Percentiles rank a stretch among this genome's conserved stretches.
Evolutionary conservation across 2,113 vertebrate genomes (phyloP).

Genomic region (Myrmecobius fasciatus): DNA sequence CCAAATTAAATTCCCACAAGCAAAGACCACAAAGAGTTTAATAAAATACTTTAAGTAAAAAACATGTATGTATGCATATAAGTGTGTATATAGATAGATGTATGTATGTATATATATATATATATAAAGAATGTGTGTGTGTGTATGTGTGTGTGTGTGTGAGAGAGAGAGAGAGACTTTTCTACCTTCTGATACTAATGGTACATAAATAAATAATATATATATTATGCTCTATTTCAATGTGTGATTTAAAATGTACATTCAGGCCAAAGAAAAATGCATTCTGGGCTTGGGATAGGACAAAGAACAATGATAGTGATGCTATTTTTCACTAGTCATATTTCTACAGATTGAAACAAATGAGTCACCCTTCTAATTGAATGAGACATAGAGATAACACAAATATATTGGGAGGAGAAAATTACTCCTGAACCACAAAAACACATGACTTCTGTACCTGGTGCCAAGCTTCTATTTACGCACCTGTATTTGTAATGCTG

Average conservation of each 20-base stretch:
- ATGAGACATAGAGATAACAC: constrained; percentile 40
- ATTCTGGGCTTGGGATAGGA: background rate
- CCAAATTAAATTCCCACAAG: background rate
- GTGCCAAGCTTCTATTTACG: constrained; percentile 73
- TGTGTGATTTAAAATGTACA: background rate
- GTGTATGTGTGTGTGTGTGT: no score
- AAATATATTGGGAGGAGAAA: constrained; percentile 51
- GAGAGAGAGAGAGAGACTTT: background rate
- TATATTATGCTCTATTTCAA: background rate
- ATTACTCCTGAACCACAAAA: constrained; percentile 45
- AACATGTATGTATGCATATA: background rate
- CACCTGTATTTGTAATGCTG: constrained; percentile 98
- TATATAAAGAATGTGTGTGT: no score
- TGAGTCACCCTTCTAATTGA: constrained; percentile 62
- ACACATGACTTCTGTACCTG: background rate
- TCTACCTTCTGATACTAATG: background rate
- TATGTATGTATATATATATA: no score
- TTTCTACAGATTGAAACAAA: constrained; percentile 49
- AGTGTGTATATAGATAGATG: no score
- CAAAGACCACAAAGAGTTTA: background rate
- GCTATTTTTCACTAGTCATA: constrained; percentile 62
- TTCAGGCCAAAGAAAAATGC: constrained; percentile 9
- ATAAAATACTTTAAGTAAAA: background rate
- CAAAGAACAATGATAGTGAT: background rate
- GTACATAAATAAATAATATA: background rate